Percentiles rank a stretch among this genome's conserved stretches.
These are phyloP conservation scores for Halcyon smyrnensis DNA, from an alignment of 2,797 vertebrate genomes.

Conservation along the genomic window DNA sequence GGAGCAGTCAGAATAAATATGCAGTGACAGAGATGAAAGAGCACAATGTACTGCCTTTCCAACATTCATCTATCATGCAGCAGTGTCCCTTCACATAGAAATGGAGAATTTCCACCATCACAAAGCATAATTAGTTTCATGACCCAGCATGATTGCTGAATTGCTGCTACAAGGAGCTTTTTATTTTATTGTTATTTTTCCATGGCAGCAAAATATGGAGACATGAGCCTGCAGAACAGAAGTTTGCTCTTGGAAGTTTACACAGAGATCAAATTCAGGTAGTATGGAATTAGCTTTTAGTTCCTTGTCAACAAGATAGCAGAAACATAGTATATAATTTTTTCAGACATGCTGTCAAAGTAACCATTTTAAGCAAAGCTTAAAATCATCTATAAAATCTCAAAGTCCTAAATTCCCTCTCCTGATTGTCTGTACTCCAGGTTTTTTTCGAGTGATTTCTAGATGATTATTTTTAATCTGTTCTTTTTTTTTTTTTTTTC, in stretches of 20 bases:
- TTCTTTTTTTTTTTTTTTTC: neutral
- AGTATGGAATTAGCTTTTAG: conserved; percentile 24
- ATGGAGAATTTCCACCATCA: conserved; percentile 76
- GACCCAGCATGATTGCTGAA: conserved; percentile 69
- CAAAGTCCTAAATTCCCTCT: neutral
- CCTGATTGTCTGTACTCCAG: neutral
- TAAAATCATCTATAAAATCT: neutral
- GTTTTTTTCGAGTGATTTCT: neutral
- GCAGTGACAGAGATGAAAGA: conserved; percentile 80
- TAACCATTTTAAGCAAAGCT: neutral
- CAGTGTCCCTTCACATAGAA: conserved; percentile 65
- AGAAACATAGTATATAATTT: neutral
- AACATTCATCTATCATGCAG: conserved; percentile 75
- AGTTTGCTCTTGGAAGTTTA: conserved; percentile 54
- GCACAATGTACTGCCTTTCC: conserved; percentile 67
- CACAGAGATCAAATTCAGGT: conserved; percentile 55
- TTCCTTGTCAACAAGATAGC: conserved; percentile 56
- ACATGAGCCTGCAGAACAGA: neutral
- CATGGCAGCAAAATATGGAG: conserved; percentile 16
- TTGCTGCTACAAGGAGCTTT: conserved; percentile 36
- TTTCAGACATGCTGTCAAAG: neutral
- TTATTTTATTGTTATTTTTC: conserved; percentile 28
- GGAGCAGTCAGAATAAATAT: conserved; percentile 83
- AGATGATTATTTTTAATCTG: neutral
- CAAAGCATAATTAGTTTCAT: conserved; percentile 79